Evolutionary conservation across 2,888 invertebrate species (phyloP).

Genomic region (Plebejus melissa): DNA sequence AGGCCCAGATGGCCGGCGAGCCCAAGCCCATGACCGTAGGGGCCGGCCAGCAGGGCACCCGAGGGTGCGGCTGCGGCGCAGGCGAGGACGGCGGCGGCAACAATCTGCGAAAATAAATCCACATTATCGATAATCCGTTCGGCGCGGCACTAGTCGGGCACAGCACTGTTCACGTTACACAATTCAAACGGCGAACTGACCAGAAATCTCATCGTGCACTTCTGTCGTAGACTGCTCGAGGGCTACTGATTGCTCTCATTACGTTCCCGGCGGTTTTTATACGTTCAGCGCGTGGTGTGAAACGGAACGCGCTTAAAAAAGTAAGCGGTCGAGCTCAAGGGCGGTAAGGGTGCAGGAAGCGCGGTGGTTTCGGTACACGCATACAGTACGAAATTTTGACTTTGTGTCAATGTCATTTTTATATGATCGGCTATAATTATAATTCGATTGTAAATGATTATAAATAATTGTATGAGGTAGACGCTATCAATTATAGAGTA

Average conservation of each 20-base stretch:
- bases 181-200: constrained; percentile 50
- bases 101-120: constrained; percentile 67
- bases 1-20: constrained; percentile 39
- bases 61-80: constrained; percentile 69
- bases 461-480: not conserved
- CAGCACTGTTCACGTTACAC: constrained; percentile 45
- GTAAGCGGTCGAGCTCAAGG: constrained; percentile 71
- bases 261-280: constrained; percentile 65
- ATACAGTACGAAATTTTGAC: constrained; percentile 47
- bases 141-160: constrained; percentile 41
- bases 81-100: constrained; percentile 73
- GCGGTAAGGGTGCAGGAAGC: constrained; percentile 76
- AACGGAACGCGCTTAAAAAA: constrained; percentile 68
- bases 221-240: constrained; percentile 76
- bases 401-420: constrained; percentile 36
- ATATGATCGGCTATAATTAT: constrained; percentile 20
- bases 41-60: constrained; percentile 59
- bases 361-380: constrained; percentile 53
- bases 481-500: not conserved
- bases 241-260: constrained; percentile 75
- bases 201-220: constrained; percentile 78
- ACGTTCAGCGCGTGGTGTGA: constrained; percentile 55
- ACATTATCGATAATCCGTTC: constrained; percentile 40
- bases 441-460: not conserved
- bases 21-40: constrained; percentile 48